A percentile compares a stretch with the other conserved stretches of the same genome.
Conservation (phyloP, 2,888 invertebrate species). For the Hyppa rectilinea region DNA sequence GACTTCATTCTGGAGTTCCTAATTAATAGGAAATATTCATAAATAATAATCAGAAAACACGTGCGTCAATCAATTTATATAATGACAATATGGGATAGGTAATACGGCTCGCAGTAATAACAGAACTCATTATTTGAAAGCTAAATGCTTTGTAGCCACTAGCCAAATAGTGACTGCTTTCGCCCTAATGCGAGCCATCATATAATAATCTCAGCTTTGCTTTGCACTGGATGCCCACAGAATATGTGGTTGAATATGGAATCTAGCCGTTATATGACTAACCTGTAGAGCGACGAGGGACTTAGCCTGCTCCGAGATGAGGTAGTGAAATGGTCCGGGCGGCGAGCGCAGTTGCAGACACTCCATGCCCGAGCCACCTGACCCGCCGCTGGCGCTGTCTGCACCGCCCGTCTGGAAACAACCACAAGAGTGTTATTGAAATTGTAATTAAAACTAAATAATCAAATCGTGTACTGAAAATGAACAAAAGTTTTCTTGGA, state of each 20-base stretch:
- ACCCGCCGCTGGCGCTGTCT: conserved; percentile 90
- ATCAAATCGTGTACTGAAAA: background rate
- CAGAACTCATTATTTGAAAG: background rate
- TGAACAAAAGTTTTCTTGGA: background rate
- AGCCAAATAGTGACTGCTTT: background rate
- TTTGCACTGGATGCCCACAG: background rate
- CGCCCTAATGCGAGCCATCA: background rate
- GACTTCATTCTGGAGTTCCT: conserved; percentile 98
- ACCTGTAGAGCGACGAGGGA: conserved; percentile 95
- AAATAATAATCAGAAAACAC: conserved; percentile 36
- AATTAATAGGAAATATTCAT: conserved; percentile 52
- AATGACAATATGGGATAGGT: background rate
- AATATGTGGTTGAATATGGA: background rate
- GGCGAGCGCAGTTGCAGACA: conserved; percentile 94
- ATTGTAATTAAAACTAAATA: background rate
- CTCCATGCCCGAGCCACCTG: conserved; percentile 94
- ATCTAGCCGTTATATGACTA: conserved; percentile 54
- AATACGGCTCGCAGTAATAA: background rate
- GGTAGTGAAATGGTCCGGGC: conserved; percentile 94
- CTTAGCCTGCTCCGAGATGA: conserved; percentile 97
- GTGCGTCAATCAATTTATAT: background rate
- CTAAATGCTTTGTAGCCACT: no score
- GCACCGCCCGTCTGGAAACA: conserved; percentile 88
- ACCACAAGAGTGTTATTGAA: conserved; percentile 21
- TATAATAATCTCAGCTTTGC: background rate